Evolutionary conservation across 2,888 invertebrate species (phyloP).

Genomic region (Thereva nobilitata): DNA sequence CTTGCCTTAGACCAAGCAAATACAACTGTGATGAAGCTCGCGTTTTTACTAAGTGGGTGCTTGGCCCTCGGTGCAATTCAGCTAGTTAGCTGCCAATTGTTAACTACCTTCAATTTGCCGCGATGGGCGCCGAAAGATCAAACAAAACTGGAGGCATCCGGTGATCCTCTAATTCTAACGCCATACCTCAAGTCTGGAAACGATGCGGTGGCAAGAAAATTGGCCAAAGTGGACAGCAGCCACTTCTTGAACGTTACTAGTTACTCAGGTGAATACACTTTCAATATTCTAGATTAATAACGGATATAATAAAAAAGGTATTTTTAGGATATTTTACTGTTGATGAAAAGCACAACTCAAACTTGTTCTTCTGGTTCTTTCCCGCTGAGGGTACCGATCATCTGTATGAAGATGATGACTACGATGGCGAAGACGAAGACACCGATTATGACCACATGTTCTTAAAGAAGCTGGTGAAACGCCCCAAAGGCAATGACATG

Average conservation of each 20-base stretch:
- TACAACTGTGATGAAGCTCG: constrained; percentile 17
- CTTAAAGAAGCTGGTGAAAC: constrained; percentile 68
- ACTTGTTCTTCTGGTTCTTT: constrained; percentile 86
- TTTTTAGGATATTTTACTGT: constrained; percentile 66
- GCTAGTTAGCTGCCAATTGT: constrained; percentile 36
- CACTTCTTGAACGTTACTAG: constrained; percentile 56
- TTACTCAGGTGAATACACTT: constrained; percentile 56
- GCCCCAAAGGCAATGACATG: constrained; percentile 55
- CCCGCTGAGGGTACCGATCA: constrained; percentile 60
- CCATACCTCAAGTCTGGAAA: constrained; percentile 53
- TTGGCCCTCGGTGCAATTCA: background rate
- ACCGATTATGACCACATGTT: constrained; percentile 49
- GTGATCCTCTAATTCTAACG: constrained; percentile 54
- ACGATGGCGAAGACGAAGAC: constrained; percentile 59
- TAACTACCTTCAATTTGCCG: constrained; percentile 44
- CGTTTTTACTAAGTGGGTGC: background rate
- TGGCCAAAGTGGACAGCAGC: constrained; percentile 51
- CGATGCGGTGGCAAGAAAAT: constrained; percentile 43
- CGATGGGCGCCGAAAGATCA: constrained; percentile 29
- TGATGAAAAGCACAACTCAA: constrained; percentile 71
- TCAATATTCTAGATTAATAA: background rate
- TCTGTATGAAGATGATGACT: constrained; percentile 59
- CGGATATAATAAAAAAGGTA: background rate
- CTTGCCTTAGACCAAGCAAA: constrained; percentile 35
- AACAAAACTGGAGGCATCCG: background rate